Evolutionary conservation across 2,113 vertebrate genomes (phyloP).

Genomic region (Callaeas wilsoni): DNA sequence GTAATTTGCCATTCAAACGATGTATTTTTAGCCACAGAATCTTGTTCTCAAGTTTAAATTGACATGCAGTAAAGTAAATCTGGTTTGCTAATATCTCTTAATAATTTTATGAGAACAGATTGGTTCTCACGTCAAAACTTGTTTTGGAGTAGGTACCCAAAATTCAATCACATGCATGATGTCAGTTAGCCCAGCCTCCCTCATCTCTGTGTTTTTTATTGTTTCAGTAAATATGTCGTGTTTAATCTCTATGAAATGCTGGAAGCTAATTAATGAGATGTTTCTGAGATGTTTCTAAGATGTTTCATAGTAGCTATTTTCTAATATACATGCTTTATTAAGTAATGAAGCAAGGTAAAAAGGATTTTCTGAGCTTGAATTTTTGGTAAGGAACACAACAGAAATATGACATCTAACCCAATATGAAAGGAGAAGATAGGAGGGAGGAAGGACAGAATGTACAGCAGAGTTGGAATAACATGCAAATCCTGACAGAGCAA

Average conservation of each 20-base stretch:
- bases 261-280: not conserved
- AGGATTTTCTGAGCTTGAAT: not conserved
- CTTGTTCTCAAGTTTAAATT: not conserved
- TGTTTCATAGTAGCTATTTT: not conserved
- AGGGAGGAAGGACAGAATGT: not conserved
- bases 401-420: not conserved
- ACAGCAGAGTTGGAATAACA: not conserved
- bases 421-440: not conserved
- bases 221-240: not conserved
- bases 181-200: not conserved
- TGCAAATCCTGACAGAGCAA: not conserved
- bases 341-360: not conserved
- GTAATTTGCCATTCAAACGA: not conserved
- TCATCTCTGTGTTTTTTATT: not conserved
- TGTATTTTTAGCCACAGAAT: not conserved
- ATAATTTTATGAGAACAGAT: not conserved
- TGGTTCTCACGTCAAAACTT: not conserved
- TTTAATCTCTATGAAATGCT: not conserved
- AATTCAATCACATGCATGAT: not conserved
- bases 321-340: not conserved
- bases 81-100: not conserved
- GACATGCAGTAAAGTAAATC: not conserved
- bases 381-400: not conserved
- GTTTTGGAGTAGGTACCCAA: not conserved
- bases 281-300: not conserved